phyloP scores from a whole-genome alignment of 2,113 vertebrate genomes.

The Pterocles orientalis region DNA sequence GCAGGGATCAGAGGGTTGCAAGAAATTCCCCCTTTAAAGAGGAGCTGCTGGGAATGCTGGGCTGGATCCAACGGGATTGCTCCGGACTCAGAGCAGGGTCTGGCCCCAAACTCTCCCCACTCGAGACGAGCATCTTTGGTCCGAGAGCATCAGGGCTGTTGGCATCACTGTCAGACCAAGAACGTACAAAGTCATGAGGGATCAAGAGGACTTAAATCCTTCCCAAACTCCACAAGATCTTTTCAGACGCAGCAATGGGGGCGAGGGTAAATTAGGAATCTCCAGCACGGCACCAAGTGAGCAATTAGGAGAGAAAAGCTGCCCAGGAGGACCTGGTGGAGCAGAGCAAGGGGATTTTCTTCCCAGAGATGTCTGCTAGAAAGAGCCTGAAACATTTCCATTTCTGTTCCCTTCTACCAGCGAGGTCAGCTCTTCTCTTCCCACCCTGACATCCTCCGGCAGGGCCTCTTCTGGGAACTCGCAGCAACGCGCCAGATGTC shows the following conservation, averaged over 20 bases:
- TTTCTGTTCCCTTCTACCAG: constrained; percentile 31
- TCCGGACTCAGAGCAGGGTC: background rate
- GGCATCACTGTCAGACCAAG: background rate
- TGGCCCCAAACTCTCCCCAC: background rate
- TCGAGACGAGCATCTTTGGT: background rate
- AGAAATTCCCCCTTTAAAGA: background rate
- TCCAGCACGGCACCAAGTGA: background rate
- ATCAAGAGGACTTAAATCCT: background rate
- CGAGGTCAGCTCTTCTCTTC: constrained; percentile 38
- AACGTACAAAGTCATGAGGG: accelerated
- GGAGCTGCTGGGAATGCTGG: background rate
- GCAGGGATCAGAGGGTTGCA: background rate
- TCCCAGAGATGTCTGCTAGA: background rate
- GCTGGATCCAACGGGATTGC: background rate
- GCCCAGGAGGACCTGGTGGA: background rate
- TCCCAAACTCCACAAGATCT: background rate
- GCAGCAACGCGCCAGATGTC: background rate
- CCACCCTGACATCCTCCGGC: constrained; percentile 26
- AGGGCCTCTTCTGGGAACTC: constrained; percentile 60
- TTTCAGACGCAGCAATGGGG: background rate
- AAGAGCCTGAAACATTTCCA: constrained; percentile 31
- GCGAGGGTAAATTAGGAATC: background rate
- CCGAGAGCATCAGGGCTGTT: accelerated
- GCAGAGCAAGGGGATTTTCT: background rate
- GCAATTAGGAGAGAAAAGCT: constrained; percentile 21